phyloP scores from a whole-genome alignment of 2,888 invertebrate species.

The Drosophila kanekoi region DNA sequence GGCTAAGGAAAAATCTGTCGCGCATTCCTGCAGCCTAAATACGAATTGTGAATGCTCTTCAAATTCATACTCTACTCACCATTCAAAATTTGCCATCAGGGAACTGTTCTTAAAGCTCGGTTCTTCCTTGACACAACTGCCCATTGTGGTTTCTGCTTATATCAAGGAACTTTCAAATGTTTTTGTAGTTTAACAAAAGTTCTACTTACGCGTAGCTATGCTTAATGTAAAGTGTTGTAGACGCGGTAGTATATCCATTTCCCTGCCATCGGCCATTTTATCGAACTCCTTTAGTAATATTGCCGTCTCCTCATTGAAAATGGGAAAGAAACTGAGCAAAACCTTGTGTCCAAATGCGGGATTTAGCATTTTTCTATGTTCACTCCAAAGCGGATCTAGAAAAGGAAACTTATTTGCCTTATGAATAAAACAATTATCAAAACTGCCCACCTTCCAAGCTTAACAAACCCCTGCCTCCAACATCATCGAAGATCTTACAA shows the following conservation, averaged over 20 bases:
- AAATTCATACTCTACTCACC: neutral
- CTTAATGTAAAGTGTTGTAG: conserved; percentile 52
- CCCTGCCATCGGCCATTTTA: conserved; percentile 41
- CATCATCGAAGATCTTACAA: conserved; percentile 66
- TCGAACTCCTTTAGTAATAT: conserved; percentile 53
- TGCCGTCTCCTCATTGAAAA: conserved; percentile 70
- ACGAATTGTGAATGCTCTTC: neutral
- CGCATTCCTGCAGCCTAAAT: conserved; percentile 13
- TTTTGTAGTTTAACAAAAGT: neutral
- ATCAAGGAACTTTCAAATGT: too few species aligned
- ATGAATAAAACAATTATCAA: conserved; percentile 9
- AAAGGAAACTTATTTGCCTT: neutral
- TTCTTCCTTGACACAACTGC: conserved; percentile 25
- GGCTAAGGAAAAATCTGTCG: neutral
- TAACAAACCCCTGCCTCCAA: conserved; percentile 68
- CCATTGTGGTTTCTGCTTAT: conserved; percentile 48
- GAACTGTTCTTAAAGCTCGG: conserved; percentile 20
- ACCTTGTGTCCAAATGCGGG: conserved; percentile 76
- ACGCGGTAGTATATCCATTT: conserved; percentile 45
- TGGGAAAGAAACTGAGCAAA: conserved; percentile 73
- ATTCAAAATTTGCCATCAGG: conserved; percentile 7
- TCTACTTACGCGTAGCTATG: conserved; percentile 72
- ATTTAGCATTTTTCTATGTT: conserved; percentile 73
- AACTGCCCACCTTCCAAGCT: conserved; percentile 52
- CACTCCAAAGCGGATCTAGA: conserved; percentile 71